Evolutionary conservation across 2,888 invertebrate species (phyloP).

Genomic region (Thymelicus acteon): DNA sequence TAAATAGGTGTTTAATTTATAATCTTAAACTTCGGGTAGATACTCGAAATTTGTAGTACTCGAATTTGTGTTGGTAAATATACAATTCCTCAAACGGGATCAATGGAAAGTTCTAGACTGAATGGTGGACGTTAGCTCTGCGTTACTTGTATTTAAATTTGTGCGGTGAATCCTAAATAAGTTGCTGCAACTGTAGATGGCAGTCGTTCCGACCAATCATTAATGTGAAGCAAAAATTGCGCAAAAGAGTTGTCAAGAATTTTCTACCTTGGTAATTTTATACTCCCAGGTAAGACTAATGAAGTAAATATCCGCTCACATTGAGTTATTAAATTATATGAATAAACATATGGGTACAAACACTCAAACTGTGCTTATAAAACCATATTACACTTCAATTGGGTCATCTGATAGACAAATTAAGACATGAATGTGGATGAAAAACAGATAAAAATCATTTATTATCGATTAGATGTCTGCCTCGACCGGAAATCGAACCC

Average conservation of each 20-base stretch:
- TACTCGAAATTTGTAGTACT: too few relatives aligned
- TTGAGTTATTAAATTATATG: too few relatives aligned
- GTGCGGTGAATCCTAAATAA: background rate
- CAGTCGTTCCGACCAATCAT: slow-evolving; percentile 1
- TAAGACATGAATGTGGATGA: background rate
- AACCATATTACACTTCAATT: background rate
- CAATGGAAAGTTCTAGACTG: background rate
- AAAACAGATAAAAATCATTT: background rate
- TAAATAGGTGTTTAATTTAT: too few relatives aligned
- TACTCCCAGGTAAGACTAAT: background rate
- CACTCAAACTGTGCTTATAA: background rate
- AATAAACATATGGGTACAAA: too few relatives aligned
- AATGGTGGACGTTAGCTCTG: too few relatives aligned
- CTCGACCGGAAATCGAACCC: too few relatives aligned
- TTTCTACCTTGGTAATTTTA: background rate
- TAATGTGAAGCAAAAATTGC: slow-evolving; percentile 5
- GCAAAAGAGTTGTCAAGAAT: background rate
- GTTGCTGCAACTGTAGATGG: background rate
- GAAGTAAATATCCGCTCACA: too few relatives aligned
- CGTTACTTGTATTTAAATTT: slow-evolving; percentile 2
- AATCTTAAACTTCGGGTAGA: background rate
- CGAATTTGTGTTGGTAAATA: too few relatives aligned
- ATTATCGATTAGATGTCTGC: background rate
- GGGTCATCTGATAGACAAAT: background rate
- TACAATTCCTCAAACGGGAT: background rate